Base-by-base conservation (phyloP, 2,113 vertebrate species). In the Nesogale talazaci region DNA sequence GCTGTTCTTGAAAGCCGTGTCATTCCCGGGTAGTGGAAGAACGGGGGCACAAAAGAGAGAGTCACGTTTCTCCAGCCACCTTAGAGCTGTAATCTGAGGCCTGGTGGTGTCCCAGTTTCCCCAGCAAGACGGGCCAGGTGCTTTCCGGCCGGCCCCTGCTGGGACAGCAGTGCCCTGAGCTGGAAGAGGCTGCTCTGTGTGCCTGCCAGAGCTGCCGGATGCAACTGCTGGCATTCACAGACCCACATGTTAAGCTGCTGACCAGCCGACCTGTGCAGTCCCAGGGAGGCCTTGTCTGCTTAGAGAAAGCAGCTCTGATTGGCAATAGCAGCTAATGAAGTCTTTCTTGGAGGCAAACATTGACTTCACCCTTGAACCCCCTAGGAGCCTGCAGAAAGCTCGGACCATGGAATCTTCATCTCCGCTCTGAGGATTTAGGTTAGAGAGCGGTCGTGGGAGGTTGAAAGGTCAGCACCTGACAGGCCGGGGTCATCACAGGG, bases 271-370 rank as follows among this genome's bases (percentile, higher is more conserved):
- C 94, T 72, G 42, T 17, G 86, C 36, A 85, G 82, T 89, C 92
- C 94, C 52, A 40, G 78, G 69, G 89, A 94, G 94, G 57, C 75
- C 0, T 2, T 76, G 76, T 94, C 85, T 76, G 56, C 82, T 91
- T 79, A 72, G 85, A 94, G 83, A 93, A 94, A 94, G 94, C 61
- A 93, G 79, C n/a, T 75, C 88, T 86, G 83, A 88, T 88, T 96
- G 96, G 94, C 92, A 89, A 92, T 15, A 79, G 92, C 79, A 93
- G 94, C 96, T 96, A 96, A 96, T 96, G 94, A 88, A 94, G 94
- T 95, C 94, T 86, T 88, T 74, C 82, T 88, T 88, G 91, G 85
- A 96, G 89, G 91, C 91, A 97, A 96, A 97, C 94, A 96, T 88
- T 95, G 87, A 95, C 92, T 95, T 96, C 92, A 94, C 89, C 92